Conservation (phyloP, 1,140 invertebrate species). For the Solenopsis fugax region DNA sequence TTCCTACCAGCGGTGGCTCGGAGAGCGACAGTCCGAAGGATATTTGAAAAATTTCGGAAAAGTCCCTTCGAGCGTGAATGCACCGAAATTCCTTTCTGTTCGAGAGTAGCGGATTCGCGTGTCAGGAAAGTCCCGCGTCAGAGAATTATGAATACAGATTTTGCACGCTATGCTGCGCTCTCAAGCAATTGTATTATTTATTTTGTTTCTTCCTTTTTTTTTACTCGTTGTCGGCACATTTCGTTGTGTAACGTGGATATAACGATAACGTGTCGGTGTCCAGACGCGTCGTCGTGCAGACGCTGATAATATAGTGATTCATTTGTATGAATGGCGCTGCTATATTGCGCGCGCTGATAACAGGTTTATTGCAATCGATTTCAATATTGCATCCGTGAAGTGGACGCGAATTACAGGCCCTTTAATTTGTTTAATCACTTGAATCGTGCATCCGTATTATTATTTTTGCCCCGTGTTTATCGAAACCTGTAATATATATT, state of each 20-base stretch:
- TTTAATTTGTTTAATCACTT: constrained; percentile 33
- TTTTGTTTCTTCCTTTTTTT: too few relatives aligned
- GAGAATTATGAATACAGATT: not conserved
- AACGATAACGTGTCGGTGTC: constrained; percentile 10
- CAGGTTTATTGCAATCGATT: constrained; percentile 57
- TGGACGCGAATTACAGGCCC: not conserved
- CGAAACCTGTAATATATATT: constrained; percentile 1
- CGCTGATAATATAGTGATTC: constrained; percentile 25
- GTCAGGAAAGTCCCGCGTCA: not conserved
- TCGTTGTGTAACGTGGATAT: too few relatives aligned
- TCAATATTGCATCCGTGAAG: constrained; percentile 15
- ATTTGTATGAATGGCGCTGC: constrained; percentile 41
- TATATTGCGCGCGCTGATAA: constrained; percentile 47
- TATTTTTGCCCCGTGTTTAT: constrained; percentile 4
- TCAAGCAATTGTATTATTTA: not conserved
- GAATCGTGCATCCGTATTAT: not conserved
- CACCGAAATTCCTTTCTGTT: not conserved
- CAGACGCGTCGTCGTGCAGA: not conserved
- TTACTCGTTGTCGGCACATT: not conserved
- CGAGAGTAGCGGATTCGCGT: not conserved
- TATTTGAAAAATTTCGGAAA: not conserved
- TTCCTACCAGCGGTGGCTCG: constrained; percentile 2
- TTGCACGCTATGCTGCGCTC: too few relatives aligned
- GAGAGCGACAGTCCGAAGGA: not conserved
- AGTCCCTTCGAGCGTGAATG: not conserved